Evolutionary conservation across 2,888 invertebrate species (phyloP), one percentile per base, ranked within the genome.

Genomic region (Drosophila glabriapex): DNA sequence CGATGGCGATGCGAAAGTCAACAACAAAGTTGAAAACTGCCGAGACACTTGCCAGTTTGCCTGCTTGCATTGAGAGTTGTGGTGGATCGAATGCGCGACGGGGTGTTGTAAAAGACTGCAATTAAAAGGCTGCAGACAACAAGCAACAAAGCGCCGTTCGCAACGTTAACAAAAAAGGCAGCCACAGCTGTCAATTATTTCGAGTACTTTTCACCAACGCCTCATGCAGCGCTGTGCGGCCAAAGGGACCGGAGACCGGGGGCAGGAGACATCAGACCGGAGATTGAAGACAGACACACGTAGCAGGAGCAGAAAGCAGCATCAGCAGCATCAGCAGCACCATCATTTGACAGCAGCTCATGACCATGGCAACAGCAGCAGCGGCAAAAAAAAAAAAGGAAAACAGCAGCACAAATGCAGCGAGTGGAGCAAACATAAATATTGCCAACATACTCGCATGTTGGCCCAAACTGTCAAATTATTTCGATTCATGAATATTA

Each of bases 161-260:
- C 59, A 71, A 78, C 72, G 75, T 87, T 73, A 91, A 85, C 89
- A 87, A 87, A 87, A 91, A 91, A 87, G 89, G 81, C 90, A 85
- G 89, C 91, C 84, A 90, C 87, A 88, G 87, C 87, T 88, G 87
- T 91, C 91, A 88, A 88, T 88, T 91, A 91, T 88, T 88, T 88
- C 87, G 91, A 91, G 91, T 88, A 91, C 87, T 87, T 87, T 87
- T 91, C 91, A 91, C 91, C 87, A 91, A 91, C 89, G 91, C 91
- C 90, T 90, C 91, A 88, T 85, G 85, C 85, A 91, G 85, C 28
- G 86, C 90, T 68, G 60, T 39, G 64, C 49, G 41, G 28, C 25
- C 7, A 43, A 50, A 35, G 35, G 55, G 66, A 78, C 54, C n/a
- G 56, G 25, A 62, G 72, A 58, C 61, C 28, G 71, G 29, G 33